phyloP scores from a whole-genome alignment of 53 echinoderm and acorn worm genomes.

The Temnopleurus reevesii region DNA sequence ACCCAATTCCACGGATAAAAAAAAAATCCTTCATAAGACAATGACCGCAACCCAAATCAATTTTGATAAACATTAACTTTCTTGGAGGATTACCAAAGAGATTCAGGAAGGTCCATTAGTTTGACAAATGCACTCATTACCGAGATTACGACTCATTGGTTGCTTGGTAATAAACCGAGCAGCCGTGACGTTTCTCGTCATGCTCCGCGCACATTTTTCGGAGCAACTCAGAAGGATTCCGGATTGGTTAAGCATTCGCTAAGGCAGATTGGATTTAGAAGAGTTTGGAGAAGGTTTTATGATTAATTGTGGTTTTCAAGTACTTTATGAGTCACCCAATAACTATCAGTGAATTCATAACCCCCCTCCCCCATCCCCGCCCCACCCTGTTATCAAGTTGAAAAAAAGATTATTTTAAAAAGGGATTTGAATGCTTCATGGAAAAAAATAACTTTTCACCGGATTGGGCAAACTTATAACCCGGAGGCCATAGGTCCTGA shows the following conservation, averaged over 20 bases:
- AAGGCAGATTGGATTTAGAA: not conserved
- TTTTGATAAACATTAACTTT: not conserved
- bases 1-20: not conserved
- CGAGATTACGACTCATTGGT: not conserved
- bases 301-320: slow-evolving; percentile 5
- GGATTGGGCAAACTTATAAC: no score
- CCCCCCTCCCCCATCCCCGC: no score
- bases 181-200: no score
- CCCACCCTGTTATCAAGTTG: no score
- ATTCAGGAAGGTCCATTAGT: not conserved
- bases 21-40: not conserved
- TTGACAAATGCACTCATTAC: slow-evolving; percentile 9
- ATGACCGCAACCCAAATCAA: not conserved
- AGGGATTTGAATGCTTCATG: no score
- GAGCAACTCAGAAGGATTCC: no score
- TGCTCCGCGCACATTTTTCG: no score
- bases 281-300: not conserved
- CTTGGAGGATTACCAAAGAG: not conserved
- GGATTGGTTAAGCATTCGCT: not conserved
- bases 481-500: no score
- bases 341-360: not conserved
- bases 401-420: no score
- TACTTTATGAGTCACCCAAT: slow-evolving; percentile 7
- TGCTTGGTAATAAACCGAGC: no score
- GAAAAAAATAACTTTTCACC: no score